Percentiles rank a stretch among this genome's conserved stretches.
Conservation (phyloP, 2,888 invertebrate genomes). For the Cryptocheilus praepositus region DNA sequence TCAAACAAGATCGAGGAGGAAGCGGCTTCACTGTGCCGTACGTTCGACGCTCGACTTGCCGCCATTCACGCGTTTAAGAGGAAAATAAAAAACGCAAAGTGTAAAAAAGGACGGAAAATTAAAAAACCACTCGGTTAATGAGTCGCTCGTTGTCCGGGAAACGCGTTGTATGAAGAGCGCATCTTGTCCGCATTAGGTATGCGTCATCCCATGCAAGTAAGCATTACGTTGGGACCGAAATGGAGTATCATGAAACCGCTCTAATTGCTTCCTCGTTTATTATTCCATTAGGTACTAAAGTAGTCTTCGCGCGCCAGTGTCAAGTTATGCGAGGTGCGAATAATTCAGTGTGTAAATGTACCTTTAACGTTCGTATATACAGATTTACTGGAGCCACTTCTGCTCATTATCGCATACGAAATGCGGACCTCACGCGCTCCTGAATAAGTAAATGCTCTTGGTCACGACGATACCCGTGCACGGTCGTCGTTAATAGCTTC, state of each 20-base stretch:
- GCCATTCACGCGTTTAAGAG: neutral
- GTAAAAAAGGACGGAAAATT: slow-evolving; percentile 15
- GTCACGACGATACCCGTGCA: slow-evolving; percentile 8
- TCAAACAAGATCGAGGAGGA: too few relatives aligned
- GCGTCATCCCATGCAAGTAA: too few relatives aligned
- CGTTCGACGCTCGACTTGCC: too few relatives aligned
- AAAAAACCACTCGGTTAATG: slow-evolving; percentile 8
- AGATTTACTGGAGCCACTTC: slow-evolving; percentile 45
- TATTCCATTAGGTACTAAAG: slow-evolving; percentile 61
- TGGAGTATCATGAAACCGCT: slow-evolving; percentile 50
- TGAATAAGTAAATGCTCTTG: slow-evolving; percentile 46
- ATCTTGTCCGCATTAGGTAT: too few relatives aligned
- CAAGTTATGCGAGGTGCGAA: slow-evolving; percentile 55
- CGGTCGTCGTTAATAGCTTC: slow-evolving; percentile 33
- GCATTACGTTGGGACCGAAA: neutral
- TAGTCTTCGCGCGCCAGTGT: slow-evolving; percentile 52
- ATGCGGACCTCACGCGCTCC: slow-evolving; percentile 25
- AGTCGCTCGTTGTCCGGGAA: too few relatives aligned
- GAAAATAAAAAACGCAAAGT: slow-evolving; percentile 10
- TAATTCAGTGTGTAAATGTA: slow-evolving; percentile 54
- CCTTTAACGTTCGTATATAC: slow-evolving; percentile 49
- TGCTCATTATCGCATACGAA: slow-evolving; percentile 50
- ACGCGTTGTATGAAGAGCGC: too few relatives aligned
- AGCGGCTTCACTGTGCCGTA: too few relatives aligned
- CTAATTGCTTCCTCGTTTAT: slow-evolving; percentile 64